Conservation (phyloP, 1,140 invertebrate genomes). For the Steinernema feltiae region DNA sequence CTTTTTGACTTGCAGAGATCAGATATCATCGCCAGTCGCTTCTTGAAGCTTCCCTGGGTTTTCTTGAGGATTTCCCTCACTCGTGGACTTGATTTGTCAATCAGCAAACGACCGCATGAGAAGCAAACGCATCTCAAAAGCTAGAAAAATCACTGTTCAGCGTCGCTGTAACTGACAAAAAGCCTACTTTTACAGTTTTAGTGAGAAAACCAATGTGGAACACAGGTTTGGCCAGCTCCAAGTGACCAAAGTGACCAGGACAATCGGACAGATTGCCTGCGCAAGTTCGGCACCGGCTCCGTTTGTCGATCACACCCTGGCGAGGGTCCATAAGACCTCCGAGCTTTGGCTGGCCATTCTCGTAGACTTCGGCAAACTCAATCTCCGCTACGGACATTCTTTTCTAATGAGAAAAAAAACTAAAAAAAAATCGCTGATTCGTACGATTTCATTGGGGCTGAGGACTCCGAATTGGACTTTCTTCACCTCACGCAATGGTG, state of each 20-base stretch:
- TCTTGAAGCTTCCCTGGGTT: conserved; percentile 89
- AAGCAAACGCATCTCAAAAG: conserved; percentile 56
- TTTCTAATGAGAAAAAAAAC: conserved; percentile 64
- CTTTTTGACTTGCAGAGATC: conserved; percentile 96
- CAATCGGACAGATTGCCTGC: conserved; percentile 96
- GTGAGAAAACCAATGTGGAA: conserved; percentile 96
- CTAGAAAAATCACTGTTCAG: conserved; percentile 35
- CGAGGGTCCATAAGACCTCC: conserved; percentile 97
- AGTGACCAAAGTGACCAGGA: conserved; percentile 98
- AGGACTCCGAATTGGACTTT: conserved; percentile 96
- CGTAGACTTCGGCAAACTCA: conserved; percentile 91
- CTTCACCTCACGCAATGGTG: conserved; percentile 83
- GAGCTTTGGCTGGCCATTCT: conserved; percentile 90
- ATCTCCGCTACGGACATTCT: conserved; percentile 97
- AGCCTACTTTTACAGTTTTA: conserved; percentile 95
- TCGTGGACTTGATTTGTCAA: conserved; percentile 77
- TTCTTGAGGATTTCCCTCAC: conserved; percentile 95
- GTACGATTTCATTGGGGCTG: conserved; percentile 97
- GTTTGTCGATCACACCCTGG: conserved; percentile 92
- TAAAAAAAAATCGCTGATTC: conserved; percentile 63
- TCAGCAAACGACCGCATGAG: conserved; percentile 50
- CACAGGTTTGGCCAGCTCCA: conserved; percentile 94
- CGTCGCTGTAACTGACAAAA: background rate
- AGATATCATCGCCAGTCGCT: conserved; percentile 87
- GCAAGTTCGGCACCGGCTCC: conserved; percentile 78